phyloP scores from a whole-genome alignment of 53 echinoderm and acorn worm species.

The Luidia sarsii region DNA sequence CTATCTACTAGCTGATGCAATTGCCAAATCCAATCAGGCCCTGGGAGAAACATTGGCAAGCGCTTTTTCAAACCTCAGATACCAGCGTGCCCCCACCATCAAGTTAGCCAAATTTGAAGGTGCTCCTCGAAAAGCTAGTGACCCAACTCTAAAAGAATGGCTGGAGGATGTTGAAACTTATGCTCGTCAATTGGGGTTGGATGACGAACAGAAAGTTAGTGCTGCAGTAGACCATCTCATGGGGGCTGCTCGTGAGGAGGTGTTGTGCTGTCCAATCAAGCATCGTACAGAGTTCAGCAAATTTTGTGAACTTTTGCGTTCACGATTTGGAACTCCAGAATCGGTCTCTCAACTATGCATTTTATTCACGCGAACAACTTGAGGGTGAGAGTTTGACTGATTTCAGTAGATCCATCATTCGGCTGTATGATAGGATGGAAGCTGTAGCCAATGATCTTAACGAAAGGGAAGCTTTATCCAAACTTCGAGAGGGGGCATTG shows the following conservation, averaged over 20 bases:
- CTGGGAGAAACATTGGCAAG: not conserved
- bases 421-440: slow-evolving; percentile 22
- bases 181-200: not conserved
- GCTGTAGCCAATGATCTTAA: not conserved
- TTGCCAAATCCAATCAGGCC: too few species aligned
- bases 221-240: slow-evolving; percentile 3
- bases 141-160: slow-evolving; percentile 31
- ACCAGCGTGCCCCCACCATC: not conserved
- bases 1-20: too few species aligned
- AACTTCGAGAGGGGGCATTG: not conserved
- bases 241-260: slow-evolving; percentile 30
- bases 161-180: slow-evolving; percentile 15
- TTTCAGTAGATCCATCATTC: not conserved
- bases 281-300: not conserved
- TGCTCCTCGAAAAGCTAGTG: not conserved
- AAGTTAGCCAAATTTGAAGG: slow-evolving; percentile 16
- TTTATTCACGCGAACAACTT: slow-evolving; percentile 22
- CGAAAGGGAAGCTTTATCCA: not conserved
- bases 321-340: slow-evolving; percentile 27
- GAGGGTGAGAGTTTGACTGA: not conserved
- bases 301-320: not conserved
- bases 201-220: slow-evolving; percentile 5
- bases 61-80: not conserved
- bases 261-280: slow-evolving; percentile 9
- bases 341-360: slow-evolving; percentile 25